A percentile compares a stretch with the other conserved stretches of the same genome.
Conservation (phyloP, 2,888 invertebrate species). For the Chaitophorus viminalis region DNA sequence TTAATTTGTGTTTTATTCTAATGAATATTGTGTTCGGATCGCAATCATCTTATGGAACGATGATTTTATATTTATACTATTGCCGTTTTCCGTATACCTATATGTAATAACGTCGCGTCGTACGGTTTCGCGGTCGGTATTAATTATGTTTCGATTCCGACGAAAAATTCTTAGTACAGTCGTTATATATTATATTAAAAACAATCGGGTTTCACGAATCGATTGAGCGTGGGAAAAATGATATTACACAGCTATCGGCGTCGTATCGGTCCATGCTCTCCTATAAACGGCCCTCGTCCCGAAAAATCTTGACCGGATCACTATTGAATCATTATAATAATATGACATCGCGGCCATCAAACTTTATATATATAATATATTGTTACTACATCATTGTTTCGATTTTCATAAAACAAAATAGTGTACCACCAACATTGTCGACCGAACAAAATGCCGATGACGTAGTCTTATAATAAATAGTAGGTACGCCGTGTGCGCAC, state of each 20-base stretch:
- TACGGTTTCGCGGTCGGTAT: background rate
- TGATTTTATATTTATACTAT: background rate
- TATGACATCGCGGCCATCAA: background rate
- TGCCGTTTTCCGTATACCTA: background rate
- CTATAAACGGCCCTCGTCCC: background rate
- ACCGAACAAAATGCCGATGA: background rate
- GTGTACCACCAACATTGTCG: too few relatives aligned
- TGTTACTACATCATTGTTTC: background rate
- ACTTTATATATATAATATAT: background rate
- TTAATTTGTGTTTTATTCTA: background rate
- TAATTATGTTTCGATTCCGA: background rate
- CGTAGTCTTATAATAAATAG: background rate
- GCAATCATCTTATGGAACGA: background rate
- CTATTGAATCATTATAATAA: background rate
- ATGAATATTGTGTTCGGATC: background rate
- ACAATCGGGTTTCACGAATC: conserved; percentile 33
- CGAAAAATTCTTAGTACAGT: background rate
- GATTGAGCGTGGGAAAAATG: conserved; percentile 31
- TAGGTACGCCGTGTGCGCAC: background rate
- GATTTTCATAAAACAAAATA: background rate
- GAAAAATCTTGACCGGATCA: background rate
- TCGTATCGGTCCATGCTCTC: background rate
- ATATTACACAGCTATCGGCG: background rate
- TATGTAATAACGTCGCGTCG: background rate
- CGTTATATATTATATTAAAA: background rate